Evolutionary conservation across 2,113 vertebrate genomes (phyloP).

Genomic region (Cephalopterus ornatus): DNA sequence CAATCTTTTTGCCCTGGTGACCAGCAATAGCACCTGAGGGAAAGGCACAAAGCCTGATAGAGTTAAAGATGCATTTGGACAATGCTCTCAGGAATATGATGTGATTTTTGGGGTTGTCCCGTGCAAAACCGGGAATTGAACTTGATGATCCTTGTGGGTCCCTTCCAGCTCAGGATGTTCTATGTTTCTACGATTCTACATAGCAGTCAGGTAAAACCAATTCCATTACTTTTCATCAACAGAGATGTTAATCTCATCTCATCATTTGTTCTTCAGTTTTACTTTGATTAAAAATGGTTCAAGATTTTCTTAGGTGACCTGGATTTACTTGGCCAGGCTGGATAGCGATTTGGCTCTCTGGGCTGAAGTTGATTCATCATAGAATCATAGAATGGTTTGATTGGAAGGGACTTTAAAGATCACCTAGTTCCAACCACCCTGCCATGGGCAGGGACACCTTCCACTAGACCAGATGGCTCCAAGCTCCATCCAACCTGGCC

Average conservation of each 20-base stretch:
- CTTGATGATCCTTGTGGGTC: not conserved
- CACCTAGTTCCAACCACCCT: not conserved
- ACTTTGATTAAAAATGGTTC: not conserved
- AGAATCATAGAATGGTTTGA: not conserved
- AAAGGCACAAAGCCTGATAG: not conserved
- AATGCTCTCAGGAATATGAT: not conserved
- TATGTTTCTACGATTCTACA: not conserved
- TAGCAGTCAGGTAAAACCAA: not conserved
- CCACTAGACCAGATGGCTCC: not conserved
- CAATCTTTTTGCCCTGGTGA: not conserved
- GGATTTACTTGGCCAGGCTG: not conserved
- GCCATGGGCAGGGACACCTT: not conserved
- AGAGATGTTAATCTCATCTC: not conserved
- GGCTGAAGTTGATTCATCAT: not conserved
- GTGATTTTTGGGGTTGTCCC: not conserved
- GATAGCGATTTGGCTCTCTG: not conserved
- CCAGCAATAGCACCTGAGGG: fast-evolving
- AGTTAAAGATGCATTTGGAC: not conserved
- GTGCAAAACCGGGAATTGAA: not conserved
- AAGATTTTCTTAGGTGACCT: not conserved
- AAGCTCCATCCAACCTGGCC: not conserved
- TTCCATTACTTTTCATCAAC: not conserved
- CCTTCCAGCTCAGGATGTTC: not conserved
- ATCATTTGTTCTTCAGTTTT: not conserved
- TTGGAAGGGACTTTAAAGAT: not conserved